Conservation (phyloP, 2,113 vertebrate genomes). For the Rhinogobius similis region DNA sequence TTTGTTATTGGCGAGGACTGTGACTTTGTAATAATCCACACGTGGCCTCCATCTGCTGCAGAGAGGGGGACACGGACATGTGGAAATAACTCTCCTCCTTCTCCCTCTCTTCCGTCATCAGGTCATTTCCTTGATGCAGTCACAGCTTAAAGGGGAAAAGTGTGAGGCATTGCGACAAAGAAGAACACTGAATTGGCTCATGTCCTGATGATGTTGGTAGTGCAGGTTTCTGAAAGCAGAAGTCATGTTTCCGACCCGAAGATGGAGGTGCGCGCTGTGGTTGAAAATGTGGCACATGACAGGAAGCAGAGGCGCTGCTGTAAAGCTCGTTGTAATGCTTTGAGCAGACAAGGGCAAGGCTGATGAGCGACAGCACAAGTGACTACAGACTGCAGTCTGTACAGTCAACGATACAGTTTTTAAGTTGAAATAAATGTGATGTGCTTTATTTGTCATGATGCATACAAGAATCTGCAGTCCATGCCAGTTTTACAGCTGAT, state of each 20-base stretch:
- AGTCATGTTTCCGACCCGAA: slow-evolving; percentile 50
- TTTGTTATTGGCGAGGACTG: neutral
- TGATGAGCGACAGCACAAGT: neutral
- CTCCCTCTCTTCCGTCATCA: neutral
- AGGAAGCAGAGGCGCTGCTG: slow-evolving; percentile 60
- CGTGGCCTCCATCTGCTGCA: slow-evolving; percentile 15
- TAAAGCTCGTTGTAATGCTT: slow-evolving; percentile 35
- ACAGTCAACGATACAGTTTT: too few relatives aligned
- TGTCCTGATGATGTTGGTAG: slow-evolving; percentile 3
- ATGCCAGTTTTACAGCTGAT: too few relatives aligned
- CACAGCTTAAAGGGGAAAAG: slow-evolving; percentile 1
- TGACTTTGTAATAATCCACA: slow-evolving; percentile 27
- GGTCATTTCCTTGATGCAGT: neutral
- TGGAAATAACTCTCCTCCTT: slow-evolving; percentile 32
- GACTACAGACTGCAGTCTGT: too few relatives aligned
- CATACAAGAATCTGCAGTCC: too few relatives aligned
- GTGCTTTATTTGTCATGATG: too few relatives aligned
- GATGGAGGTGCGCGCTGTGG: slow-evolving; percentile 41
- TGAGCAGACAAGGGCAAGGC: slow-evolving; percentile 32
- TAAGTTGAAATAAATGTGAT: too few relatives aligned
- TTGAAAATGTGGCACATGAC: slow-evolving; percentile 60
- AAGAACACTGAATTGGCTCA: neutral
- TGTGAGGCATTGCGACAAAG: neutral
- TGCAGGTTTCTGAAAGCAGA: slow-evolving; percentile 48
- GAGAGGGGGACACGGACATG: slow-evolving; percentile 43